Conservation (phyloP, 1,140 invertebrate genomes). For the Pseudomyrmex pallidus region DNA sequence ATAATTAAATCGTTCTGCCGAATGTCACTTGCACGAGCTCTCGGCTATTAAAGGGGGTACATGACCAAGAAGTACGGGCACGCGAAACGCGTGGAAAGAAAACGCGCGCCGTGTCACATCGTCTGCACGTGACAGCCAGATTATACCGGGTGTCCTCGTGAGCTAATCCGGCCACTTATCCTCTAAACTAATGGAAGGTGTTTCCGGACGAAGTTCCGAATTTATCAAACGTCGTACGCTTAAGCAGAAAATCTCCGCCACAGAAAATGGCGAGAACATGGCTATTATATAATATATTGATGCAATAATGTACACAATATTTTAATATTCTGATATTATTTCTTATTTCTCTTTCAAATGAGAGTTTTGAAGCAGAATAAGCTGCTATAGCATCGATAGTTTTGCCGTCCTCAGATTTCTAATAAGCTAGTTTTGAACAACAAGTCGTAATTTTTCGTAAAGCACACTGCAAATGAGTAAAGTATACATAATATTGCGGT, state of each 20-base stretch:
- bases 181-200: conserved; percentile 26
- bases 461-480: conserved; percentile 3
- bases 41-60: conserved; percentile 19
- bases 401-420: not conserved
- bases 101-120: conserved; percentile 13
- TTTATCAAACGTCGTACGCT: conserved; percentile 27
- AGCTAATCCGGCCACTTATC: conserved; percentile 12
- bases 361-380: not conserved
- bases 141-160: conserved; percentile 21
- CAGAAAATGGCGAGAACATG: not conserved
- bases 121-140: conserved; percentile 44
- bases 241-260: not conserved
- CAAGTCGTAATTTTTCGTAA: not conserved
- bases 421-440: conserved; percentile 3
- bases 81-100: conserved; percentile 47
- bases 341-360: too few species aligned
- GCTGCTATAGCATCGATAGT: not conserved
- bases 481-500: not conserved
- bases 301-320: not conserved
- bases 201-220: not conserved
- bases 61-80: conserved; percentile 29
- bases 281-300: not conserved
- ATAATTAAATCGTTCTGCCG: conserved; percentile 63
- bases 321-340: not conserved
- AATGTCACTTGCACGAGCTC: conserved; percentile 55